Conservation (phyloP, 2,888 invertebrate genomes). For the Amblyjoppa fuscipennis region DNA sequence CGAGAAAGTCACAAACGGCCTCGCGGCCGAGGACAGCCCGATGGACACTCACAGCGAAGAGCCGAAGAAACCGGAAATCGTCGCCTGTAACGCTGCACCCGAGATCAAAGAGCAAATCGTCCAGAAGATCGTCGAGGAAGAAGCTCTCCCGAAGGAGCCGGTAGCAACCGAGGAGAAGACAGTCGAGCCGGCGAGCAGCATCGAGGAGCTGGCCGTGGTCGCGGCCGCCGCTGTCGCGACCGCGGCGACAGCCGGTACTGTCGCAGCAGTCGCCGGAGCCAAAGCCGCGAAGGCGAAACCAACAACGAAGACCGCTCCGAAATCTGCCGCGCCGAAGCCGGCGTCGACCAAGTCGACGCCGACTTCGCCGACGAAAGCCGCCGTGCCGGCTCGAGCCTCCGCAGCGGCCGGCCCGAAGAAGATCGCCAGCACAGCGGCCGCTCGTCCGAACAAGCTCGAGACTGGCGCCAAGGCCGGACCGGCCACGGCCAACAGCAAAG, state of each 20-base stretch:
- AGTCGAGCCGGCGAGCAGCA: conserved; percentile 57
- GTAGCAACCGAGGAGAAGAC: conserved; percentile 4
- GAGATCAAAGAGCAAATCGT: conserved; percentile 7
- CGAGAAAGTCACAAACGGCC: conserved; percentile 50
- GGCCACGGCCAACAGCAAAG: conserved; percentile 68
- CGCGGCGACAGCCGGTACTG: conserved; percentile 76
- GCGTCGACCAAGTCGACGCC: conserved; percentile 73
- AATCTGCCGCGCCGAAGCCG: conserved; percentile 73
- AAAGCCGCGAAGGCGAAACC: conserved; percentile 79
- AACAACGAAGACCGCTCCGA: conserved; percentile 72
- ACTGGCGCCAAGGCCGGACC: conserved; percentile 67
- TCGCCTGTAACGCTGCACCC: not conserved
- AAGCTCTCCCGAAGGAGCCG: conserved; percentile 21
- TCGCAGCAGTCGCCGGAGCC: conserved; percentile 78
- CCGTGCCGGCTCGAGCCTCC: conserved; percentile 60
- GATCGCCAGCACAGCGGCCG: conserved; percentile 61
- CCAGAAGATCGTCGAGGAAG: conserved; percentile 34
- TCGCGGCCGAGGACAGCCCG: conserved; percentile 38
- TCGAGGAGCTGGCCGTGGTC: conserved; percentile 74
- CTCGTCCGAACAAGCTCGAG: conserved; percentile 65
- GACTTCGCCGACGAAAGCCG: conserved; percentile 77
- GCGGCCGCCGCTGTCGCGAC: conserved; percentile 76
- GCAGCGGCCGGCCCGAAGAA: conserved; percentile 66
- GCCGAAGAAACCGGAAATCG: conserved; percentile 25
- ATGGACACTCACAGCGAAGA: conserved; percentile 30